Conservation (phyloP, 2,113 vertebrate genomes). For the Malurus elegans region DNA sequence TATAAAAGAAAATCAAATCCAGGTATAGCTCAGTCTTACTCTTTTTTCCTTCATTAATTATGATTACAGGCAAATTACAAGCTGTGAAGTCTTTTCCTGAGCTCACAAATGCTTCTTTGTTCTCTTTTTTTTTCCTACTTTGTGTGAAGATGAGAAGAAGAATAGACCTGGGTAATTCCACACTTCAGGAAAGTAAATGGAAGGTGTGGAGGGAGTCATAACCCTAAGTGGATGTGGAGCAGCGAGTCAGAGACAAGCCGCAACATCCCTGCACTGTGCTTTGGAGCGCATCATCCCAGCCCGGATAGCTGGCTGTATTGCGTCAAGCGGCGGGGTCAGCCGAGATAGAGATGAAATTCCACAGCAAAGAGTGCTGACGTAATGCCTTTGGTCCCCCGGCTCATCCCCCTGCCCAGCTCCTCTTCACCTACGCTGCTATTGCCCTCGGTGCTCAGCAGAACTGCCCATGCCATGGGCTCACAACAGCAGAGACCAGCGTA, state of each 20-base stretch:
- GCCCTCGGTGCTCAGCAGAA: background rate
- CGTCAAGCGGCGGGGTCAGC: slow-evolving; percentile 18
- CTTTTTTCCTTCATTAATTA: slow-evolving; percentile 1
- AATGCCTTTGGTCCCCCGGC: background rate
- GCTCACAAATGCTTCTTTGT: slow-evolving; percentile 6
- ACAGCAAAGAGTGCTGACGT: slow-evolving; percentile 12
- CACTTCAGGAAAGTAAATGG: slow-evolving; percentile 17
- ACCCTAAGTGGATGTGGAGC: background rate
- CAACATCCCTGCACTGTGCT: background rate
- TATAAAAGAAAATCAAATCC: background rate
- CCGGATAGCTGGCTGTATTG: background rate
- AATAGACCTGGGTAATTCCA: slow-evolving; percentile 1
- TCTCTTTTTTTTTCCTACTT: background rate
- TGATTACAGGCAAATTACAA: background rate
- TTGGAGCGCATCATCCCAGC: background rate
- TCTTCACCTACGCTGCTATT: background rate
- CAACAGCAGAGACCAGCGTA: background rate
- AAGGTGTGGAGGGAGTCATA: slow-evolving; percentile 51
- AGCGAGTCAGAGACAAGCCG: background rate
- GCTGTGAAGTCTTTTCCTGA: background rate
- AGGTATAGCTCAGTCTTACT: background rate
- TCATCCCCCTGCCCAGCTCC: background rate
- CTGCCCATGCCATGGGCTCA: rapidly evolving
- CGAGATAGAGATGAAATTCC: background rate
- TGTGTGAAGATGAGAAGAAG: background rate